Conservation (phyloP, 2,888 invertebrate genomes). For the Parnassius smintheus region DNA sequence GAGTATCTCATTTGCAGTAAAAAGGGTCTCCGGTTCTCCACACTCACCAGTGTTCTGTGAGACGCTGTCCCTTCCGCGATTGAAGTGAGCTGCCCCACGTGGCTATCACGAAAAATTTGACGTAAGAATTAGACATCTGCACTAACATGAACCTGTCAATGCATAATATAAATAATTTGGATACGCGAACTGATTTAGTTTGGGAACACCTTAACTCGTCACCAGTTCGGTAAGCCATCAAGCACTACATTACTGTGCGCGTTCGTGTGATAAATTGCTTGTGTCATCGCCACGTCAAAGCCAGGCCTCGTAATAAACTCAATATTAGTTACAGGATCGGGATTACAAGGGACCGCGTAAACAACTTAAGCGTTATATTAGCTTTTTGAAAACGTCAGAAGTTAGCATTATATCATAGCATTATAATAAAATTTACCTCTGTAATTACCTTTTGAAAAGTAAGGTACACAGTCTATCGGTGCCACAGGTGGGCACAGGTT, state of each 20-base stretch:
- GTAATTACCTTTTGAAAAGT: no score
- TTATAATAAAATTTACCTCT: no score
- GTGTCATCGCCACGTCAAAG: constrained; percentile 23
- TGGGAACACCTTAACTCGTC: constrained; percentile 16
- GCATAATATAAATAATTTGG: constrained; percentile 13
- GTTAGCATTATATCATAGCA: neutral
- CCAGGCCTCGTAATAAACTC: constrained; percentile 21
- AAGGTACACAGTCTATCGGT: no score
- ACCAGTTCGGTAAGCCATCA: constrained; percentile 8
- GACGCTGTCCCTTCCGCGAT: no score
- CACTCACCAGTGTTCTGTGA: no score
- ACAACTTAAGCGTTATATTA: constrained; percentile 7
- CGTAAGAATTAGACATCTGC: no score
- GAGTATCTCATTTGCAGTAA: no score
- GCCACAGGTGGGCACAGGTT: no score
- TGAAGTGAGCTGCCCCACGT: no score
- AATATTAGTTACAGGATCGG: constrained; percentile 12
- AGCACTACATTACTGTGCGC: constrained; percentile 30
- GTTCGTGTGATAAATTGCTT: constrained; percentile 43
- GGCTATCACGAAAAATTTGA: no score
- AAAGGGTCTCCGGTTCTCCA: no score
- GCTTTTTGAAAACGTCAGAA: neutral
- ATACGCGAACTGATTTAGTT: constrained; percentile 11
- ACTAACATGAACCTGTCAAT: no score
- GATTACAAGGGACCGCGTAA: constrained; percentile 8